These are phyloP conservation scores for Lampris megalopsis DNA, from an alignment of 2,113 vertebrate genomes.

Conservation along the genomic window DNA sequence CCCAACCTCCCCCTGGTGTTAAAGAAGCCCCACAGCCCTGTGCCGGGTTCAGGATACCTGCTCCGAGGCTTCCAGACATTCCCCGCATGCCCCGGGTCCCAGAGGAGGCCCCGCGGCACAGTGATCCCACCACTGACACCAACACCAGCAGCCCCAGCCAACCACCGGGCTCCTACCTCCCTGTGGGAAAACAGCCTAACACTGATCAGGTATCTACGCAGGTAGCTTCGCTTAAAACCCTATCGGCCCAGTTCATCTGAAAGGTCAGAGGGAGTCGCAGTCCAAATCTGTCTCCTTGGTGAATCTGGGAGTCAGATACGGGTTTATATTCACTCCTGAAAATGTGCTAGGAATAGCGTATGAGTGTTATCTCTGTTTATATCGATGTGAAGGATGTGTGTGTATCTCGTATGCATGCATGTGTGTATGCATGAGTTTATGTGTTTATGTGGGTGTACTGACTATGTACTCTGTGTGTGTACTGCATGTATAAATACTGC, in stretches of 20 bases:
- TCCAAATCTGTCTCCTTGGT: background rate
- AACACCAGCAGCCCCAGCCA: slow-evolving; percentile 18
- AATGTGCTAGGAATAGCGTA: no score
- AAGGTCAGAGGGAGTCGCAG: background rate
- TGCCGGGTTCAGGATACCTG: slow-evolving; percentile 41
- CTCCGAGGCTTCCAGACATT: slow-evolving; percentile 47
- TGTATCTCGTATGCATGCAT: background rate
- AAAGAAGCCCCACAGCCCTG: slow-evolving; percentile 6
- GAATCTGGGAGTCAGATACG: no score
- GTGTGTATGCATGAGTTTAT: background rate
- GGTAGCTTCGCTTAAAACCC: background rate
- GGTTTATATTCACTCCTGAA: no score
- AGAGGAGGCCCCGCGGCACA: slow-evolving; percentile 8
- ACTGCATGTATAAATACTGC: background rate
- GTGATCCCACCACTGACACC: slow-evolving; percentile 39
- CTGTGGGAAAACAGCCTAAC: background rate
- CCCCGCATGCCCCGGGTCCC: slow-evolving; percentile 38
- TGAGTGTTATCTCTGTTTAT: background rate
- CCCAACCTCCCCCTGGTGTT: slow-evolving; percentile 12
- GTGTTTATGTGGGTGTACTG: background rate
- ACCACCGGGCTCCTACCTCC: background rate
- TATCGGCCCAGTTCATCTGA: background rate
- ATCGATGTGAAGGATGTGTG: no score
- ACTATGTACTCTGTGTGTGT: no score
- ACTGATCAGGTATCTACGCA: background rate